Evolutionary conservation across 2,888 invertebrate genomes (phyloP).

Genomic region (Seira ritae): DNA sequence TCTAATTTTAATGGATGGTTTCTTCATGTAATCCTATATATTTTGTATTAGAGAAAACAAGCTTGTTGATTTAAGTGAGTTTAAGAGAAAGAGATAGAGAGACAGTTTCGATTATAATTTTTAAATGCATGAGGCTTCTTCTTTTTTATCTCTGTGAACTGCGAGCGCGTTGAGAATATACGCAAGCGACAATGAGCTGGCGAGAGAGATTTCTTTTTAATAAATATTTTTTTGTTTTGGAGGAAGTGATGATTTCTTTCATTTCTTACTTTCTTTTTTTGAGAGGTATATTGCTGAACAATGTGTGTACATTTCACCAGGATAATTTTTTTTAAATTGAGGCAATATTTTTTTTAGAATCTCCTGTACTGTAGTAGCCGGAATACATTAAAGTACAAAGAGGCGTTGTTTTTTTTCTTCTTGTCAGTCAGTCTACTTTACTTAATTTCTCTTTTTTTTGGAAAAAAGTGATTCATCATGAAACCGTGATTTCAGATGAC

Average conservation of each 20-base stretch:
- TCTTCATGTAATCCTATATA: neutral
- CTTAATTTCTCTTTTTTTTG: neutral
- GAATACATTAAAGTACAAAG: neutral
- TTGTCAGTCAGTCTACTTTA: conserved; percentile 1
- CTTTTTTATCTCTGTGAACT: too few species aligned
- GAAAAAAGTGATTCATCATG: neutral
- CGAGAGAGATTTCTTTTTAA: too few species aligned
- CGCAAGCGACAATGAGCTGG: too few species aligned
- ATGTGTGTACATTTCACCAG: neutral
- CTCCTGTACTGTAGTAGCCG: neutral
- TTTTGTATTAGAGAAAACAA: neutral
- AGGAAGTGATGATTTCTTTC: too few species aligned
- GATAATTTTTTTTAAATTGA: neutral
- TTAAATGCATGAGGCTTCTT: too few species aligned
- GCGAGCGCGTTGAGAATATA: too few species aligned
- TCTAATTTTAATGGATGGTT: conserved; percentile 12
- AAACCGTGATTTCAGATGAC: too few species aligned
- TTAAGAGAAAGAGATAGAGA: conserved; percentile 23
- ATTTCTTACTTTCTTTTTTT: neutral
- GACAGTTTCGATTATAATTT: neutral
- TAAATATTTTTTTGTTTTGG: too few species aligned
- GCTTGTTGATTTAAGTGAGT: conserved; percentile 8
- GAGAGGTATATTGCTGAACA: conserved; percentile 7
- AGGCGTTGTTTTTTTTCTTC: conserved; percentile 3
- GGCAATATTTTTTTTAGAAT: neutral